These are phyloP conservation scores for Dryomyza anilis DNA, from an alignment of 2,888 invertebrate species.

Conservation along the genomic window DNA sequence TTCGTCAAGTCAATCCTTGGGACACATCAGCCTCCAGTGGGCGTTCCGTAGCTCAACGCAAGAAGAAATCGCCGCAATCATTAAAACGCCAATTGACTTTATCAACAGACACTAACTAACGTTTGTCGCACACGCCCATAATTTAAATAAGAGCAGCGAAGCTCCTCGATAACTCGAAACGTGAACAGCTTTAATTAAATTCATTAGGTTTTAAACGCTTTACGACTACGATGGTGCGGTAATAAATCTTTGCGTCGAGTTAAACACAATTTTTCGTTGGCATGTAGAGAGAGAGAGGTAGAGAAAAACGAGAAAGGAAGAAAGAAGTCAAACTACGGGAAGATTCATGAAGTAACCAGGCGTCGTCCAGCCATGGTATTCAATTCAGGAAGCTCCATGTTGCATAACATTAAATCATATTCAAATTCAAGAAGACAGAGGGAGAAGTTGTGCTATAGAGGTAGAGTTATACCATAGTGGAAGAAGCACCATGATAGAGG, in stretches of 20 bases:
- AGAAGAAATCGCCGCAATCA: too few relatives aligned
- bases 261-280: neutral
- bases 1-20: too few relatives aligned
- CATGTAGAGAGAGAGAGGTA: neutral
- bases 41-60: too few relatives aligned
- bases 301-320: neutral
- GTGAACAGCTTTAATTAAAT: conserved; percentile 42
- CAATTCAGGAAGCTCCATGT: neutral
- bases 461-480: too few relatives aligned
- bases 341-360: neutral
- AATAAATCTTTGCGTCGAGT: conserved; percentile 5
- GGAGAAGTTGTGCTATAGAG: neutral
- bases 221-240: conserved; percentile 18
- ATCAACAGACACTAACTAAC: neutral
- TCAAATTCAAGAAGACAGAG: neutral
- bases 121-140: conserved; percentile 6
- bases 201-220: conserved; percentile 39
- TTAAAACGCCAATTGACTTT: neutral
- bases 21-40: too few relatives aligned
- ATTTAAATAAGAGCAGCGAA: conserved; percentile 4
- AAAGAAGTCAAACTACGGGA: neutral
- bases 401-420: neutral
- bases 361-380: neutral
- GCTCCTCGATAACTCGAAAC: neutral
- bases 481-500: too few relatives aligned